Evolutionary conservation across 2,888 invertebrate species (phyloP), one percentile per base, ranked within the genome.

Genomic region (Hemistola chrysoprasaria): DNA sequence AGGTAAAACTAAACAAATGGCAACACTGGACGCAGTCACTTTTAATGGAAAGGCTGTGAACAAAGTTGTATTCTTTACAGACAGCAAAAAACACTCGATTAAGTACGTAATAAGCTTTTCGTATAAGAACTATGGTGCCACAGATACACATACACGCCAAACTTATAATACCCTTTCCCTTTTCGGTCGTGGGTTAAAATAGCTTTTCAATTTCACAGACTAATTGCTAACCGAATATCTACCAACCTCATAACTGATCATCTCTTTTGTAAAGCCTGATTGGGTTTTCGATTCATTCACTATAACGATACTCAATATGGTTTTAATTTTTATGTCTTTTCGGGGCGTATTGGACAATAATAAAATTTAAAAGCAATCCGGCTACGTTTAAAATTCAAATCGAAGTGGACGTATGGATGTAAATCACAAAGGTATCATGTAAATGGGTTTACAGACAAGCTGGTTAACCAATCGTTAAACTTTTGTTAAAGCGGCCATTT

Each of bases 361-460:
- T 68, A 62, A 53, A 60, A 66, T 65, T 66, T 59, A 59, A 62
- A 71, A 64, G 63, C 71, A 72, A 71, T 71, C 62, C 48, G 31
- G 41, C 39, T 39, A 45, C 58, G 48, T 48, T 55, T 54, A 53
- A 49, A 48, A 56, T 68, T 65, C 64, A 66, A 65, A 67, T 60
- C 48, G 52, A 49, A 39, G 37, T 44, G 40, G 22, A 6, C 47
- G 47, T 34, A 41, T 52, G 45, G 57, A 61, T 69, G 71, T 73
- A 71, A 72, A 70, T 67, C 65, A 79, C 79, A 80, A 81, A 80
- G 78, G 78, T 65, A 54, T 56, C 62, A 61, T 78, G 78, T 82
- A 77, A 80, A 78, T 68, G 65, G 47, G 47, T 65, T 71, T 73
- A 73, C 74, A 73, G 32, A 25, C 37, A 33, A 27, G 28, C 23